Conservation (phyloP, 2,113 vertebrate genomes). For the Perca fluviatilis region DNA sequence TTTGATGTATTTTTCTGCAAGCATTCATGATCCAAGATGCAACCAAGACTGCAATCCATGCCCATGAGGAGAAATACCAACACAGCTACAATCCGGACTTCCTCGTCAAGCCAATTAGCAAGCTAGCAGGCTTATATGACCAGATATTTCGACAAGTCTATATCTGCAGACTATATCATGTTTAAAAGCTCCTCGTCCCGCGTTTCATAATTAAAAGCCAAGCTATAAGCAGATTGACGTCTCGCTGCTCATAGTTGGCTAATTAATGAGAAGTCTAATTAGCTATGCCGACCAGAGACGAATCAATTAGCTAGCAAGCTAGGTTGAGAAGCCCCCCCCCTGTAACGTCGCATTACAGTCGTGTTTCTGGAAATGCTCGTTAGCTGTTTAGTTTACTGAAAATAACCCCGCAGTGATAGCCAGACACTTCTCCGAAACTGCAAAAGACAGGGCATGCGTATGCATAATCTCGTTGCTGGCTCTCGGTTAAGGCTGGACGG, state of each 20-base stretch:
- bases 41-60: constrained; percentile 25
- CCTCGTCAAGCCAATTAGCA: constrained; percentile 82
- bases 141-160: constrained; percentile 54
- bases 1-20: constrained; percentile 3
- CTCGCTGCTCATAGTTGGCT: constrained; percentile 55
- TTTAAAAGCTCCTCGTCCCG: not conserved
- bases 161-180: constrained; percentile 8
- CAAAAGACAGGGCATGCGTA: constrained; percentile 8
- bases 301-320: constrained; percentile 85
- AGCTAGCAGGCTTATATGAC: constrained; percentile 72
- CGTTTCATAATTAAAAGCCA: constrained; percentile 29
- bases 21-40: constrained; percentile 17
- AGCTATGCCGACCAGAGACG: constrained; percentile 75
- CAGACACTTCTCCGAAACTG: constrained; percentile 37
- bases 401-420: constrained; percentile 36
- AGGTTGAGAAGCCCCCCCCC: constrained; percentile 56
- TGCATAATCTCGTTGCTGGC: constrained; percentile 2
- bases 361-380: constrained; percentile 48
- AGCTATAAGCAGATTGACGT: constrained; percentile 12
- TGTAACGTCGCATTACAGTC: constrained; percentile 77
- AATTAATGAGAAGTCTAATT: constrained; percentile 85
- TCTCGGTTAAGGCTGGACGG: constrained; percentile 25
- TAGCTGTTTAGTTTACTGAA: constrained; percentile 50
- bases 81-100: constrained; percentile 71
- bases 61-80: constrained; percentile 66